A percentile compares a stretch with the other conserved stretches of the same genome.
These are phyloP conservation scores for Gerris buenoi DNA, from an alignment of 1,140 invertebrate genomes.

Conservation along the genomic window DNA sequence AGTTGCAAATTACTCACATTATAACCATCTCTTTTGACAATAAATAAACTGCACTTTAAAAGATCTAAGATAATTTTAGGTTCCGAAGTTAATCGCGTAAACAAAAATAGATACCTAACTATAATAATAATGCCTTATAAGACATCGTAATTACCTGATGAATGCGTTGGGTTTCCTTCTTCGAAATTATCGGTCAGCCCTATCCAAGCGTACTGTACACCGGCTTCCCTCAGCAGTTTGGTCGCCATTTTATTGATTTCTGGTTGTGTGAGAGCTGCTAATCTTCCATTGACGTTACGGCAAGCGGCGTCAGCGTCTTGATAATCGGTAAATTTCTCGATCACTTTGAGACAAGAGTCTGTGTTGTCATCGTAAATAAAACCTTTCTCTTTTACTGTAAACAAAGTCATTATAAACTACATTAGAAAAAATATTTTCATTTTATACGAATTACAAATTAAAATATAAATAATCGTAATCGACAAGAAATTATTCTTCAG, in stretches of 20 bases:
- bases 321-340: constrained; percentile 10
- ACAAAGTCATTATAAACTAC: neutral
- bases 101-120: no score
- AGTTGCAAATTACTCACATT: no score
- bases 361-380: constrained; percentile 11
- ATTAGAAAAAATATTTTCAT: no score
- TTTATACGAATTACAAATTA: no score
- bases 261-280: constrained; percentile 9
- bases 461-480: no score
- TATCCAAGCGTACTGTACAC: constrained; percentile 15
- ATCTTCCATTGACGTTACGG: constrained; percentile 4
- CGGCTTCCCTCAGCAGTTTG: constrained; percentile 5
- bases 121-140: no score
- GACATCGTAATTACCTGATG: no score
- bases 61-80: no score
- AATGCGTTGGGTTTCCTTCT: constrained; percentile 12
- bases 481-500: no score
- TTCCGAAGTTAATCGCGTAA: no score
- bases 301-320: constrained; percentile 9
- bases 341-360: constrained; percentile 15
- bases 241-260: constrained; percentile 12
- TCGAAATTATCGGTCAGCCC: constrained; percentile 10
- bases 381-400: constrained; percentile 13
- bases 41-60: no score
- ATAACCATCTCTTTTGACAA: no score